Conservation (phyloP, 2,888 invertebrate species). For the Drosophila hamatofila region DNA sequence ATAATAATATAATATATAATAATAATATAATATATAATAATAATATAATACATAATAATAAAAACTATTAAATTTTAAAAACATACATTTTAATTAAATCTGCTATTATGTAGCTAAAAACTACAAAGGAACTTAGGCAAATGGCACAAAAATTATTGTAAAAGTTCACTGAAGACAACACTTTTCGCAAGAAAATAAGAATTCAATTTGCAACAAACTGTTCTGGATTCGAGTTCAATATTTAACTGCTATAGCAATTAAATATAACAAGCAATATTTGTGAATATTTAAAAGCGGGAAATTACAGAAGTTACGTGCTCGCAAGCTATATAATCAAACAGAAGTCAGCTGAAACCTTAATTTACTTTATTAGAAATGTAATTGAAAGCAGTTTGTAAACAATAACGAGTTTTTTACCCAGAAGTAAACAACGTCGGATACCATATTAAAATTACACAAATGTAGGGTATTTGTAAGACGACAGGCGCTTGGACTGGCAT, state of each 20-base stretch:
- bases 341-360: neutral
- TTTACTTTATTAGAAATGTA: conserved; percentile 1
- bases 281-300: neutral
- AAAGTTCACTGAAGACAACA: neutral
- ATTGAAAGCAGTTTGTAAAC: conserved; percentile 2
- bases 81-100: too few species aligned
- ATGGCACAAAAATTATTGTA: neutral
- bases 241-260: neutral
- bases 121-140: neutral
- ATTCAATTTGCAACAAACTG: neutral
- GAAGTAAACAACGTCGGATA: neutral
- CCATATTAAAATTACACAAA: neutral
- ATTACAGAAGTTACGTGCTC: neutral
- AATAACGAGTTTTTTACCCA: neutral
- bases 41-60: too few species aligned
- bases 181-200: neutral
- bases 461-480: conserved; percentile 43
- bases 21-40: too few species aligned
- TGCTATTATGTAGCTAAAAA: too few species aligned
- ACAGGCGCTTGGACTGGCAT: neutral
- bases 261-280: neutral
- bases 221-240: neutral
- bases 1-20: too few species aligned
- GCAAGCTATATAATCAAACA: neutral
- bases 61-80: too few species aligned